Percentiles rank a stretch among this genome's conserved stretches.
phyloP scores from a whole-genome alignment of 35 echinoderm and acorn worm genomes.

The Apostichopus japonicus region DNA sequence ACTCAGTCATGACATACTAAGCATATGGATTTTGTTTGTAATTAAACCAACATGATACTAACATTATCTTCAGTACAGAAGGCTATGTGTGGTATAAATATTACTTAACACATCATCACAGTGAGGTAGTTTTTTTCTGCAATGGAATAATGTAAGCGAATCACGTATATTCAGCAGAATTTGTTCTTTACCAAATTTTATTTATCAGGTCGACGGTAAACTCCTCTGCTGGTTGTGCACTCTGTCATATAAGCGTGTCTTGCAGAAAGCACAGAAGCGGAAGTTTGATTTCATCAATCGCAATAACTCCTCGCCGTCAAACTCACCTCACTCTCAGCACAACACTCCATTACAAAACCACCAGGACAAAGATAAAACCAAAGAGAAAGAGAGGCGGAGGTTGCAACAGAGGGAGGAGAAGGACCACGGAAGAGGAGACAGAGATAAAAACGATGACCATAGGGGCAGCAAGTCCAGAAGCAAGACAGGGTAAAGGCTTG shows the following conservation, averaged over 20 bases:
- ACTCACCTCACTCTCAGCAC: conserved; percentile 58
- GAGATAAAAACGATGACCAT: conserved; percentile 52
- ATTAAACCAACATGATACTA: too few species aligned
- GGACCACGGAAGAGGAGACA: conserved; percentile 37
- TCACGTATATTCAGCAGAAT: too few species aligned
- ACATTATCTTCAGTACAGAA: too few species aligned
- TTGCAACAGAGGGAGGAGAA: conserved; percentile 46
- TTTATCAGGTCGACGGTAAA: conserved; percentile 92
- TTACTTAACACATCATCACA: too few species aligned
- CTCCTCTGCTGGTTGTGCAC: conserved; percentile 97
- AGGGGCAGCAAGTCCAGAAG: conserved; percentile 18
- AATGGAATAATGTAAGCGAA: too few species aligned
- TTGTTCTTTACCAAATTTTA: not conserved
- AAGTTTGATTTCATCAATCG: conserved; percentile 82
- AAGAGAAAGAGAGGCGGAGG: conserved; percentile 54
- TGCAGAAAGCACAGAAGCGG: conserved; percentile 97
- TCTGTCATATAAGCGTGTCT: conserved; percentile 93
- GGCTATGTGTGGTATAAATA: too few species aligned
- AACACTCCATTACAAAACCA: conserved; percentile 43
- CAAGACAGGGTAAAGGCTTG: conserved; percentile 30
- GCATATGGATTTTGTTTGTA: too few species aligned
- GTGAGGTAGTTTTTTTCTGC: too few species aligned
- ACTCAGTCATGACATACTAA: too few species aligned
- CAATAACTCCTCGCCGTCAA: conserved; percentile 52
- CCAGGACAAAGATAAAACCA: conserved; percentile 60